Evolutionary conservation across 2,113 vertebrate species (phyloP).

Genomic region (Muscicapa adusta): DNA sequence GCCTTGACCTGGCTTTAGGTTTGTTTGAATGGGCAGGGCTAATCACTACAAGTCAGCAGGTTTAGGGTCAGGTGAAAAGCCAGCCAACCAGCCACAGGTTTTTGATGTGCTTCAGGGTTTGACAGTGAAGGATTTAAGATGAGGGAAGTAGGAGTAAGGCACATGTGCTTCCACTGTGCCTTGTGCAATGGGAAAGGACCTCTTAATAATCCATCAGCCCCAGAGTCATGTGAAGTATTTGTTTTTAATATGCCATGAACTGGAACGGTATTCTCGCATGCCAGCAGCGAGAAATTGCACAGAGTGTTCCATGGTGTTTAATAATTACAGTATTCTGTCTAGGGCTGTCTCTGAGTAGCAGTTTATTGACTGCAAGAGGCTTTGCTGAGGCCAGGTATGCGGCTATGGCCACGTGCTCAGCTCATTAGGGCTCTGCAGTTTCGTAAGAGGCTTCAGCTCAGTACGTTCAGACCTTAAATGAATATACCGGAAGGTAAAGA

Average conservation of each 20-base stretch:
- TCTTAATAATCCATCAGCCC: not conserved
- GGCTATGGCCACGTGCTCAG: not conserved
- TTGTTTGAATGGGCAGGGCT: not conserved
- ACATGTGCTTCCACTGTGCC: not conserved
- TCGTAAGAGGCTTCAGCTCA: not conserved
- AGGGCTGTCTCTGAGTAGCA: not conserved
- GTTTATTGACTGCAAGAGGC: slow-evolving; percentile 17
- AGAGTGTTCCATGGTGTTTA: slow-evolving; percentile 47
- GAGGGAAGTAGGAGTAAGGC: not conserved
- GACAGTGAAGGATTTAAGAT: not conserved
- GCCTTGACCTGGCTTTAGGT: not conserved
- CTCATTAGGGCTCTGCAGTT: slow-evolving; percentile 5
- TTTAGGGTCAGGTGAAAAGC: not conserved
- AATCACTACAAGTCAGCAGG: not conserved
- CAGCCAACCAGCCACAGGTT: not conserved
- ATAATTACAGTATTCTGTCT: slow-evolving; percentile 50
- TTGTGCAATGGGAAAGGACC: not conserved
- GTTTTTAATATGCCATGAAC: slow-evolving; percentile 54
- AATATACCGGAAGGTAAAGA: not conserved
- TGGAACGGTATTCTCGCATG: slow-evolving; percentile 38
- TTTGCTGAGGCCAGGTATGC: slow-evolving; percentile 22
- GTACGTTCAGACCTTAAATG: not conserved
- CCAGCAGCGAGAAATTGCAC: not conserved
- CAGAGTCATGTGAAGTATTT: slow-evolving; percentile 46
- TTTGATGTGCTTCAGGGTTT: not conserved